These are phyloP conservation scores for Aphyosemion australe DNA, from an alignment of 2,113 vertebrate species.

Conservation along the genomic window DNA sequence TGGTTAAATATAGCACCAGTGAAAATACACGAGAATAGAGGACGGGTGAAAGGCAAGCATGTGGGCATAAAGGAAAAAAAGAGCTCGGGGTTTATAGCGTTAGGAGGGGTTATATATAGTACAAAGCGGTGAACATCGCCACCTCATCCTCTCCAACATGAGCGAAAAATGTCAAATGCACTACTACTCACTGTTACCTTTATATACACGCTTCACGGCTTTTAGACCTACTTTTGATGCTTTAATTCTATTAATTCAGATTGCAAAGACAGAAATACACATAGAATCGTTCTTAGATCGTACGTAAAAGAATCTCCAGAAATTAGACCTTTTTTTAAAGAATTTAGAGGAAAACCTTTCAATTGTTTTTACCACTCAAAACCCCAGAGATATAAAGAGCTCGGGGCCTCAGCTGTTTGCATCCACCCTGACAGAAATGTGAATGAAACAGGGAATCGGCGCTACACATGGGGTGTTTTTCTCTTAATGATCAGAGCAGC, in stretches of 20 bases:
- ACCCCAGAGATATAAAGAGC: not conserved
- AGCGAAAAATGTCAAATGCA: constrained; percentile 22
- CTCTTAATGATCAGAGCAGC: constrained; percentile 74
- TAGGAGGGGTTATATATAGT: constrained; percentile 60
- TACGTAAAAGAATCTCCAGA: too few species aligned
- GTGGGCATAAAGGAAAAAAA: constrained; percentile 26
- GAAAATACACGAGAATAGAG: constrained; percentile 66
- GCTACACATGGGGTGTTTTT: constrained; percentile 50
- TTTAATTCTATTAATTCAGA: not conserved
- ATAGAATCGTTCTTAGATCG: too few species aligned
- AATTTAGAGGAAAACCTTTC: not conserved
- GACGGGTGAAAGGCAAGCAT: constrained; percentile 69
- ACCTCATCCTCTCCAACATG: constrained; percentile 15
- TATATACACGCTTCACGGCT: too few species aligned
- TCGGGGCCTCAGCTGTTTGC: constrained; percentile 41
- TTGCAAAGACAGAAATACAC: not conserved
- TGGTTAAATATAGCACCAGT: constrained; percentile 68
- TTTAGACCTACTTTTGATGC: not conserved
- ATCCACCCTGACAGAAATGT: constrained; percentile 11
- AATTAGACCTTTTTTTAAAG: not conserved
- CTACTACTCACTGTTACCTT: not conserved
- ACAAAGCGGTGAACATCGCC: constrained; percentile 36
- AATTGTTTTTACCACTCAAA: not conserved
- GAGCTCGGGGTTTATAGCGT: constrained; percentile 34
- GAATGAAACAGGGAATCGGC: constrained; percentile 24